These are phyloP conservation scores for Nebria brevicollis DNA, from an alignment of 2,888 invertebrate genomes.

Conservation along the genomic window DNA sequence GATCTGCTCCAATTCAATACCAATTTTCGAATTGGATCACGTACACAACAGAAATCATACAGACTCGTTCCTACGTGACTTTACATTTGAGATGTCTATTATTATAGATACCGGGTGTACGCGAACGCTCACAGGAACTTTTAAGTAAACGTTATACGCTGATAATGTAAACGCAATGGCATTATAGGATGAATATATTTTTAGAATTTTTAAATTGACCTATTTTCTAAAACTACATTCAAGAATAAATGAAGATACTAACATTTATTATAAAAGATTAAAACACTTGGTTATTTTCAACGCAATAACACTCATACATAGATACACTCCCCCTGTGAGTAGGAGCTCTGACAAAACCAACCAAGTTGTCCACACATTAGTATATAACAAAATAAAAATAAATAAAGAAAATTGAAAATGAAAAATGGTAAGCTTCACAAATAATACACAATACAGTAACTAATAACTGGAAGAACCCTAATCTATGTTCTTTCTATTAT, in stretches of 20 bases:
- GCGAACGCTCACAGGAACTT: not conserved
- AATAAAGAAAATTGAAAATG: too few species aligned
- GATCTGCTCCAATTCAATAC: not conserved
- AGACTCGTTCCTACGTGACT: conserved; percentile 4
- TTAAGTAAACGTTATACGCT: not conserved
- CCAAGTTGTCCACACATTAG: too few species aligned
- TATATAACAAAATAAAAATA: too few species aligned
- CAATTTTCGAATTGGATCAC: not conserved
- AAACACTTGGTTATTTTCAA: too few species aligned
- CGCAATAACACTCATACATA: too few species aligned
- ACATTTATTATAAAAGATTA: too few species aligned
- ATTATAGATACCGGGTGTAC: conserved; percentile 14
- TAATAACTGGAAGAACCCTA: too few species aligned
- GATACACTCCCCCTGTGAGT: too few species aligned
- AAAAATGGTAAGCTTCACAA: too few species aligned
- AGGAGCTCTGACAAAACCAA: too few species aligned
- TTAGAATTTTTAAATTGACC: not conserved
- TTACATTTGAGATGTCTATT: conserved; percentile 20
- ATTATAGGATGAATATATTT: not conserved
- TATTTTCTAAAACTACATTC: not conserved
- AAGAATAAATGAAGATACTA: not conserved
- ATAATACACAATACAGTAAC: too few species aligned
- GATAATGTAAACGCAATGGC: not conserved
- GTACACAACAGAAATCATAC: conserved; percentile 7
- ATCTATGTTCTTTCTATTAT: too few species aligned